Percentiles rank a stretch among this genome's conserved stretches.
phyloP scores from a whole-genome alignment of 2,888 invertebrate genomes.

The Suillia variegata region DNA sequence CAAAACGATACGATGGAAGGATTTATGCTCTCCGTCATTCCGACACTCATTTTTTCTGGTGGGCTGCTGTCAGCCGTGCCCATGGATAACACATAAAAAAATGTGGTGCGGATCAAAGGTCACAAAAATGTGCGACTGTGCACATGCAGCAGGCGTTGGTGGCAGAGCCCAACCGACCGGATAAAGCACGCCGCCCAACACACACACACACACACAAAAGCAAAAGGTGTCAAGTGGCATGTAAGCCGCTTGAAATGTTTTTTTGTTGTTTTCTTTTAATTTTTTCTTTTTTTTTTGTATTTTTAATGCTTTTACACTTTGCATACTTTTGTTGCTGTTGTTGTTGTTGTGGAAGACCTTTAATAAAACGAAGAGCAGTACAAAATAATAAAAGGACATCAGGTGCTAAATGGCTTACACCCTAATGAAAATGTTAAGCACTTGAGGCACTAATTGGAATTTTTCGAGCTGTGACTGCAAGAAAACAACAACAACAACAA shows the following conservation, averaged over 20 bases:
- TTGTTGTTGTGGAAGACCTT: too few relatives aligned
- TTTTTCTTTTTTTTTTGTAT: background rate
- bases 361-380: too few relatives aligned
- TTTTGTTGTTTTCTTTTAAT: background rate
- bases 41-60: too few relatives aligned
- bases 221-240: background rate
- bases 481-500: background rate
- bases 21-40: too few relatives aligned
- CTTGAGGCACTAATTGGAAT: background rate
- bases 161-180: background rate
- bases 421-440: conserved; percentile 2
- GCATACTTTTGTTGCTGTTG: too few relatives aligned
- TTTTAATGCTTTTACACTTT: too few relatives aligned
- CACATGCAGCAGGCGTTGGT: too few relatives aligned
- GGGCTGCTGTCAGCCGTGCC: too few relatives aligned
- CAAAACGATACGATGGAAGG: too few relatives aligned
- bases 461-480: background rate
- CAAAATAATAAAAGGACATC: conserved; percentile 7
- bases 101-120: background rate
- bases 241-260: background rate
- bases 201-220: too few relatives aligned
- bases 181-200: too few relatives aligned
- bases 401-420: background rate
- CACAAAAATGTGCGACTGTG: background rate
- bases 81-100: too few relatives aligned